These are phyloP conservation scores for Diarsia mendica DNA, from an alignment of 2,888 invertebrate genomes.

Conservation along the genomic window DNA sequence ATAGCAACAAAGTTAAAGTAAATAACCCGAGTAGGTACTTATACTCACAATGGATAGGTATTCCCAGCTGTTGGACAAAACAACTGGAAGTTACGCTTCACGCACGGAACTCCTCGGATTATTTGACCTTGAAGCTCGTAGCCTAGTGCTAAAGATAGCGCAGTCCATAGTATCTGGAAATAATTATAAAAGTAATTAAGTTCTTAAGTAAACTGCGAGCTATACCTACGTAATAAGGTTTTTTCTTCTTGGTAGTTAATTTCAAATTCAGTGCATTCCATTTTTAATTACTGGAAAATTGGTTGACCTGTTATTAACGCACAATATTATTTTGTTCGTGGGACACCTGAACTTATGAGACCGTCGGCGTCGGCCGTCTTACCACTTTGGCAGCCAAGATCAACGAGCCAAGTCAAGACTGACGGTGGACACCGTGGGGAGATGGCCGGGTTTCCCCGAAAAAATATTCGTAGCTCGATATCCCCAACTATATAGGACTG, in stretches of 20 bases:
- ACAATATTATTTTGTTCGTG: background rate
- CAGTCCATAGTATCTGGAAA: slow-evolving; percentile 96
- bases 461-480: background rate
- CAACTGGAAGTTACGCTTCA: slow-evolving; percentile 96
- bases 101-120: slow-evolving; percentile 96
- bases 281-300: slow-evolving; percentile 1
- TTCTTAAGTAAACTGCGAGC: background rate
- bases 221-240: slow-evolving; percentile 2
- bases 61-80: slow-evolving; percentile 98
- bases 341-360: background rate
- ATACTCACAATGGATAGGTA: slow-evolving; percentile 95
- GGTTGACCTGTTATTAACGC: background rate
- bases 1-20: slow-evolving; percentile 9
- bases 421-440: background rate
- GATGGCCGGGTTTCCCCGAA: too few relatives aligned
- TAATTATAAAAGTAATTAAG: slow-evolving; percentile 38
- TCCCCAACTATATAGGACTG: background rate
- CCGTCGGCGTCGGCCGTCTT: background rate
- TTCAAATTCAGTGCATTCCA: slow-evolving; percentile 20
- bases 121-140: slow-evolving; percentile 96
- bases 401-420: too few relatives aligned
- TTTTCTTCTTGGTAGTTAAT: slow-evolving; percentile 10
- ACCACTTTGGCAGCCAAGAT: background rate
- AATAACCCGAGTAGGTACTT: slow-evolving; percentile 4
- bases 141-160: slow-evolving; percentile 95